Evolutionary conservation across 2,113 vertebrate species (phyloP).

Genomic region (Rhombomys opimus): DNA sequence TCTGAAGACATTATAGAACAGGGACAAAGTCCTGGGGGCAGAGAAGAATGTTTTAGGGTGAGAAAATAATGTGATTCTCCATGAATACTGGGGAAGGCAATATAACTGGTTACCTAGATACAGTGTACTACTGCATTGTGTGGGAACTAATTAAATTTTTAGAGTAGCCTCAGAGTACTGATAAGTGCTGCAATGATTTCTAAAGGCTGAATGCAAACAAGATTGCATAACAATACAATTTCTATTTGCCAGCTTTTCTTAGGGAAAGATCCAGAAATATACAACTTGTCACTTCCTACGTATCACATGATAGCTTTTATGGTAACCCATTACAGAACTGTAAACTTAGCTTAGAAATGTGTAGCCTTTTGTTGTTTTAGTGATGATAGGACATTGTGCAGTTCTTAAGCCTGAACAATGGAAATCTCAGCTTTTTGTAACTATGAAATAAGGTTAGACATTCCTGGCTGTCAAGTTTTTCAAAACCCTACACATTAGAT

Average conservation of each 20-base stretch:
- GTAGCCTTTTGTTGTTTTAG: neutral
- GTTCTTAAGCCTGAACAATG: no score
- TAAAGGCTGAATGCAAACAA: neutral
- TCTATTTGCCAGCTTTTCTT: neutral
- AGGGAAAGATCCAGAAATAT: neutral
- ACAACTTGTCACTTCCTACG: neutral
- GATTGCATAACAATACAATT: neutral
- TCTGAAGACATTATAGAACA: neutral
- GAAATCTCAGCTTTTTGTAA: neutral
- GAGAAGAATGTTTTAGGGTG: neutral
- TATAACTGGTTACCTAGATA: no score
- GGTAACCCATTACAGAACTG: neutral
- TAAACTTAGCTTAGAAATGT: neutral
- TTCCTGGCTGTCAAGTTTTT: neutral
- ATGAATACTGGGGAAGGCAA: neutral
- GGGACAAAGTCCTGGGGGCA: neutral
- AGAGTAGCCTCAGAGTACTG: neutral
- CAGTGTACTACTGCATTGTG: neutral
- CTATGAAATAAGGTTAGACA: neutral
- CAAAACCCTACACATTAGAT: constrained; percentile 10
- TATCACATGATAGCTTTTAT: neutral
- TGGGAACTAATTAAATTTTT: neutral
- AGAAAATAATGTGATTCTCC: neutral
- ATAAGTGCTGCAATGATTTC: neutral
- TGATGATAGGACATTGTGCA: neutral